Percentiles rank a stretch among this genome's conserved stretches.
Evolutionary conservation across 2,113 vertebrate genomes (phyloP).

Genomic region (Pygoscelis adeliae): DNA sequence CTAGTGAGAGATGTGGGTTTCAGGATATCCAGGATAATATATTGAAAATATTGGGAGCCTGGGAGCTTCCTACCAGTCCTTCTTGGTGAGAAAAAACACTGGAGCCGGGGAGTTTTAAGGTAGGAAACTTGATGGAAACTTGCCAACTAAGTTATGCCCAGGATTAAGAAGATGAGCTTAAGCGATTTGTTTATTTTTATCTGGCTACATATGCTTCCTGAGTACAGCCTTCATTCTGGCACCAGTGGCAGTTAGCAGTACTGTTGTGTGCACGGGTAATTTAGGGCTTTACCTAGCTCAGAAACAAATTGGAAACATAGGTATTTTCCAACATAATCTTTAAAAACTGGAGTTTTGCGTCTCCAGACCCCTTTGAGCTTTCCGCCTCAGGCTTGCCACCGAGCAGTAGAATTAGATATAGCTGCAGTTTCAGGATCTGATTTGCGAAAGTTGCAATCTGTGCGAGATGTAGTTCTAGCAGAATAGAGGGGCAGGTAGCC

Average conservation of each 20-base stretch:
- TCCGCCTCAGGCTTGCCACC: not conserved
- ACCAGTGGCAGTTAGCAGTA: not conserved
- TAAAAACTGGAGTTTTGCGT: not conserved
- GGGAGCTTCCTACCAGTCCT: not conserved
- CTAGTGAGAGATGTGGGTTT: not conserved
- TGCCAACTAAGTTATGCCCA: not conserved
- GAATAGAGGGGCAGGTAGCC: not conserved
- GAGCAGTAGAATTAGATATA: fast-evolving
- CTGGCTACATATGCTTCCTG: not conserved
- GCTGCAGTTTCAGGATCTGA: not conserved
- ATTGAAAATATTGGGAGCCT: not conserved
- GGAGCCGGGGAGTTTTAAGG: not conserved
- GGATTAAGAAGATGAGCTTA: conserved; percentile 36
- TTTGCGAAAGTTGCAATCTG: not conserved
- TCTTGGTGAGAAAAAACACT: not conserved
- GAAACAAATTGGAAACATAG: not conserved
- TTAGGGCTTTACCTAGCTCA: not conserved
- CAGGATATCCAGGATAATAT: not conserved
- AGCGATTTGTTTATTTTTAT: conserved; percentile 49
- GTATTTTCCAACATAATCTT: not conserved
- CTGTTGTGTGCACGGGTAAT: not conserved
- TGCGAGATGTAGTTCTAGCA: not conserved
- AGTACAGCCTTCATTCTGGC: not conserved
- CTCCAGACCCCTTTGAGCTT: not conserved
- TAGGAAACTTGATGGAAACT: not conserved